Evolutionary conservation across 2,113 vertebrate species (phyloP).

Genomic region (Esox niger): DNA sequence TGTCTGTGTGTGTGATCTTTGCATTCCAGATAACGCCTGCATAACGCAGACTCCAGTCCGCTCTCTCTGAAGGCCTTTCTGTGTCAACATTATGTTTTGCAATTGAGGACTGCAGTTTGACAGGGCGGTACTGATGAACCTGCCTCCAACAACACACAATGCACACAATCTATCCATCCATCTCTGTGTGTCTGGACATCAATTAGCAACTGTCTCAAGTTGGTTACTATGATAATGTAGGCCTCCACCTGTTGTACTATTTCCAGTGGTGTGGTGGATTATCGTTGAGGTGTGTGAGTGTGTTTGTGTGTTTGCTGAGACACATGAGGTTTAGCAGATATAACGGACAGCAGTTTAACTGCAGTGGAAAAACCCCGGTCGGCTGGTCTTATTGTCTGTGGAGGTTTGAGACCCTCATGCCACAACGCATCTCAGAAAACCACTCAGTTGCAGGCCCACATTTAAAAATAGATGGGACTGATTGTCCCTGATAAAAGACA

Average conservation of each 20-base stretch:
- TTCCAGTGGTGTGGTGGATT: constrained; percentile 8
- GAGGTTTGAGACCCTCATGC: constrained; percentile 37
- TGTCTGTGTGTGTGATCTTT: too few relatives aligned
- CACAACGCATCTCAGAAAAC: constrained; percentile 53
- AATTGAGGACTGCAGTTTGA: too few relatives aligned
- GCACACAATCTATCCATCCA: too few relatives aligned
- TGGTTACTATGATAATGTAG: too few relatives aligned
- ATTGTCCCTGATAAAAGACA: constrained; percentile 48
- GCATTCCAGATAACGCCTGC: too few relatives aligned
- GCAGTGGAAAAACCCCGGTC: constrained; percentile 51
- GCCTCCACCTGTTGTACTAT: constrained; percentile 2
- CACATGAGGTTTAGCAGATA: constrained; percentile 37
- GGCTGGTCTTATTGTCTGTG: constrained; percentile 33
- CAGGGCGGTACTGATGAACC: too few relatives aligned
- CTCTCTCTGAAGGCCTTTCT: too few relatives aligned
- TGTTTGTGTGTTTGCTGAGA: neutral
- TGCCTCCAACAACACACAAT: too few relatives aligned
- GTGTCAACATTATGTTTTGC: too few relatives aligned
- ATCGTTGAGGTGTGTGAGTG: neutral
- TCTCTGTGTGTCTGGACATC: too few relatives aligned
- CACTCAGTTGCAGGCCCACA: constrained; percentile 57
- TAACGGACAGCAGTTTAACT: constrained; percentile 64
- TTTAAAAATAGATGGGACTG: constrained; percentile 71
- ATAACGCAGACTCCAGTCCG: too few relatives aligned
- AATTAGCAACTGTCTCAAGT: too few relatives aligned